These are phyloP conservation scores for Labeo catla DNA, from an alignment of 2,113 vertebrate genomes.

Conservation along the genomic window DNA sequence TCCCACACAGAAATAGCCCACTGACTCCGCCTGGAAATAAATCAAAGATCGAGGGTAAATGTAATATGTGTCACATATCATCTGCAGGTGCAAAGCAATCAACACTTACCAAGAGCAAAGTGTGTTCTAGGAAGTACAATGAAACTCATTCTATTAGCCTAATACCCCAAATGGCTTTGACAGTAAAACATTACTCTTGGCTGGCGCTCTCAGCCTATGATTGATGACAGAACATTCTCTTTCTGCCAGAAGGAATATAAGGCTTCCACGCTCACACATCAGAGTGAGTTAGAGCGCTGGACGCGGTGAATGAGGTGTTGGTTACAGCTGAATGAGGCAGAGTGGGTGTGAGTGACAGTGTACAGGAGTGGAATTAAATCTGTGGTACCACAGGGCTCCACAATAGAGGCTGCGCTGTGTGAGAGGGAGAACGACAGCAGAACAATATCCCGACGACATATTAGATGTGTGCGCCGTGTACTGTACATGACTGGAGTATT, in stretches of 20 bases:
- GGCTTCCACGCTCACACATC: slow-evolving; percentile 41
- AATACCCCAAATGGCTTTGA: slow-evolving; percentile 53
- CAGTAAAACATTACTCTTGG: slow-evolving; percentile 55
- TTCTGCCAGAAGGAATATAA: slow-evolving; percentile 51
- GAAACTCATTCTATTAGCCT: slow-evolving; percentile 56
- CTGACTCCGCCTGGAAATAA: slow-evolving; percentile 23
- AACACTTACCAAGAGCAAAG: slow-evolving; percentile 38
- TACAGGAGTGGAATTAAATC: slow-evolving; percentile 50
- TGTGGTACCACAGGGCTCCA: slow-evolving; percentile 39
- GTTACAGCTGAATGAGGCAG: slow-evolving; percentile 50
- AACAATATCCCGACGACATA: slow-evolving; percentile 47
- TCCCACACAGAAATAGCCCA: slow-evolving; percentile 22
- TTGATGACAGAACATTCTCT: slow-evolving; percentile 53
- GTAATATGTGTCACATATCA: slow-evolving; percentile 38
- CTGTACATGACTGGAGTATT: slow-evolving; percentile 33
- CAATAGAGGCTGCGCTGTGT: slow-evolving; percentile 24
- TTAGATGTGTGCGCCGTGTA: slow-evolving; percentile 21
- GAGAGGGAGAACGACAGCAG: slow-evolving; percentile 9
- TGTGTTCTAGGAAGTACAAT: slow-evolving; percentile 47
- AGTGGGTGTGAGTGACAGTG: slow-evolving; percentile 46
- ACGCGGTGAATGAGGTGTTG: slow-evolving; percentile 46
- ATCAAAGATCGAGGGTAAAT: slow-evolving; percentile 41
- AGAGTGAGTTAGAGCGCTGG: slow-evolving; percentile 40
- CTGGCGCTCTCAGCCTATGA: slow-evolving; percentile 46
- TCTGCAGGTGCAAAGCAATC: slow-evolving; percentile 47